Evolutionary conservation across 2,797 vertebrate species (phyloP).

Genomic region (Salmo trutta): DNA sequence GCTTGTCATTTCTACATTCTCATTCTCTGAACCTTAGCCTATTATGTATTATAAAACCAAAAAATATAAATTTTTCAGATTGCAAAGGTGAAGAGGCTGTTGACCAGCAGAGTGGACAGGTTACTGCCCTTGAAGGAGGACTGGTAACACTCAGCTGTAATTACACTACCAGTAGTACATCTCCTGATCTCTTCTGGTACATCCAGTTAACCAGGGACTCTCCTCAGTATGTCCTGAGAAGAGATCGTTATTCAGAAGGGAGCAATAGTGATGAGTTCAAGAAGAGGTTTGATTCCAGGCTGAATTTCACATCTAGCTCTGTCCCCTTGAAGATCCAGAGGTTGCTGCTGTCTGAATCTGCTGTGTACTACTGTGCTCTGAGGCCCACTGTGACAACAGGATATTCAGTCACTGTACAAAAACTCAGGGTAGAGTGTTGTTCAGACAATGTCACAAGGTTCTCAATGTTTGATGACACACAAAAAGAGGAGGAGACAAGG

Average conservation of each 20-base stretch:
- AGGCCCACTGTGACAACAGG: conserved; percentile 8
- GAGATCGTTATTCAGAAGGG: too few species aligned
- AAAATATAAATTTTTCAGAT: neutral
- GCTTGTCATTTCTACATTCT: neutral
- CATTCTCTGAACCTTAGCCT: neutral
- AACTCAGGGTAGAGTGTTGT: neutral
- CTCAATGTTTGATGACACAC: neutral
- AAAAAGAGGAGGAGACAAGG: neutral
- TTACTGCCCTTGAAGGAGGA: conserved; percentile 29
- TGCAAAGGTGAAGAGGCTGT: conserved; percentile 27
- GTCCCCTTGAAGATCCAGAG: conserved; percentile 30
- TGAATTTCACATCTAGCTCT: conserved; percentile 22
- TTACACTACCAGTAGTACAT: neutral
- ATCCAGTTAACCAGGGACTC: conserved; percentile 34
- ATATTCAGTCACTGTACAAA: conserved; percentile 6
- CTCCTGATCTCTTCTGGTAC: conserved; percentile 37
- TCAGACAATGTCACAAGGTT: neutral
- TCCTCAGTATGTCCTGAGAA: neutral
- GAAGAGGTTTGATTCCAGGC: conserved; percentile 28
- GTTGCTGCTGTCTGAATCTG: conserved; percentile 26
- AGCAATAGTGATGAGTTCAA: too few species aligned
- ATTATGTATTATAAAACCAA: neutral
- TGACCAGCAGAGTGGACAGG: conserved; percentile 24
- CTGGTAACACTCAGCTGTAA: conserved; percentile 37
- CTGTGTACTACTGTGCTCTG: conserved; percentile 22